Evolutionary conservation across 92 coral and sea anemone genomes (phyloP).

Genomic region (Anthopleura xanthogrammica): DNA sequence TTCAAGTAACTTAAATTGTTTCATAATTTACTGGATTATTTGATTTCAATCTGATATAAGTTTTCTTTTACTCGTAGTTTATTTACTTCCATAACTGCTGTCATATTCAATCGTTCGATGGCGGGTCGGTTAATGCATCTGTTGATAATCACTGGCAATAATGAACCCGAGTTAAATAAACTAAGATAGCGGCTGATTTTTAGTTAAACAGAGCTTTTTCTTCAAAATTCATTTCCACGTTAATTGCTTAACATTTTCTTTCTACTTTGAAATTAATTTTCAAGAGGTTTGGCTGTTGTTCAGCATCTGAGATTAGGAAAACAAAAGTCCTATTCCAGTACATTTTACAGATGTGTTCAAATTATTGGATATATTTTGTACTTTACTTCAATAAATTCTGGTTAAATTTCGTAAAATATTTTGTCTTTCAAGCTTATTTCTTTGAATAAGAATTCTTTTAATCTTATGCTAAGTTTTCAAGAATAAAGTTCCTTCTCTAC

Average conservation of each 20-base stretch:
- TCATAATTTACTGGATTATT: constrained; percentile 1
- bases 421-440: not conserved
- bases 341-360: too few relatives aligned
- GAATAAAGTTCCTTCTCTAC: too few relatives aligned
- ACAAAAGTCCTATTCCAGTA: not conserved
- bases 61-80: not conserved
- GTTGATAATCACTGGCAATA: not conserved
- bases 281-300: not conserved
- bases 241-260: not conserved
- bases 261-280: not conserved
- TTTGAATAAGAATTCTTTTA: too few relatives aligned
- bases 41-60: constrained; percentile 6
- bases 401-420: not conserved
- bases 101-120: not conserved
- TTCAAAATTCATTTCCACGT: not conserved
- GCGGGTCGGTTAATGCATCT: not conserved
- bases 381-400: not conserved
- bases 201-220: not conserved
- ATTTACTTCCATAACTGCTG: not conserved
- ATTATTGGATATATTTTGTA: too few relatives aligned
- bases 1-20: not conserved
- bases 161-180: not conserved
- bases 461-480: too few relatives aligned
- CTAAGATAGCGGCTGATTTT: constrained; percentile 5
- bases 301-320: not conserved